phyloP scores from a whole-genome alignment of 2,888 invertebrate genomes.

The Chrysolina americana region DNA sequence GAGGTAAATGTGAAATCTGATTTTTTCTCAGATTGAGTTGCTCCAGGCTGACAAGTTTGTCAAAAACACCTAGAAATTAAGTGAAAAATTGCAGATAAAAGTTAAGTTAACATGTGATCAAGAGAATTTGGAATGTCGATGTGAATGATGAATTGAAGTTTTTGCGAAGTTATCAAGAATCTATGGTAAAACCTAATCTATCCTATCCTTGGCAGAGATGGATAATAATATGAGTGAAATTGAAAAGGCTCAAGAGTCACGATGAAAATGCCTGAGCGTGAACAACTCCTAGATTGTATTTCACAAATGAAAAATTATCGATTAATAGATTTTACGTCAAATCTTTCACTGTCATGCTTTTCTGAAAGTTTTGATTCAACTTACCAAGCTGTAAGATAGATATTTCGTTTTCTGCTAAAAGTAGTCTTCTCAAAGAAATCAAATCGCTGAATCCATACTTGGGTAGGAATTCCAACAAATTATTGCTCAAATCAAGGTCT shows the following conservation, averaged over 20 bases:
- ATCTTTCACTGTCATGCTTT: too few relatives aligned
- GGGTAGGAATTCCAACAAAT: conserved; percentile 75
- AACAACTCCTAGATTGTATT: too few relatives aligned
- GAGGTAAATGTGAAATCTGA: conserved; percentile 71
- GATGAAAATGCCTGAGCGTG: too few relatives aligned
- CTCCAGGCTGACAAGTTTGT: conserved; percentile 71
- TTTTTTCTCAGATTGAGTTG: conserved; percentile 74
- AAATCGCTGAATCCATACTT: conserved; percentile 74
- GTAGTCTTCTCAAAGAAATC: conserved; percentile 74
- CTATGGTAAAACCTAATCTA: too few relatives aligned
- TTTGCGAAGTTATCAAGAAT: too few relatives aligned
- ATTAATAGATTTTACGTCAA: too few relatives aligned
- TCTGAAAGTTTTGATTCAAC: not conserved
- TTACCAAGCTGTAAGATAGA: conserved; percentile 72
- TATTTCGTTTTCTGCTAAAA: conserved; percentile 80
- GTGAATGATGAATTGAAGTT: too few relatives aligned
- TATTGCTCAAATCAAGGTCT: conserved; percentile 81
- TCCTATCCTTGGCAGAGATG: too few relatives aligned
- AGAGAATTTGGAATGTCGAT: too few relatives aligned
- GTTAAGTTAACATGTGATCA: not conserved
- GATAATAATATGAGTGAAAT: too few relatives aligned
- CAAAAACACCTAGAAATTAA: conserved; percentile 70
- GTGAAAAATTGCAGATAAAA: not conserved
- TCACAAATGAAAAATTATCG: too few relatives aligned
- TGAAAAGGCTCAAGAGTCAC: too few relatives aligned